These are phyloP conservation scores for Suricata suricatta DNA, from an alignment of 2,113 vertebrate species.

Conservation along the genomic window DNA sequence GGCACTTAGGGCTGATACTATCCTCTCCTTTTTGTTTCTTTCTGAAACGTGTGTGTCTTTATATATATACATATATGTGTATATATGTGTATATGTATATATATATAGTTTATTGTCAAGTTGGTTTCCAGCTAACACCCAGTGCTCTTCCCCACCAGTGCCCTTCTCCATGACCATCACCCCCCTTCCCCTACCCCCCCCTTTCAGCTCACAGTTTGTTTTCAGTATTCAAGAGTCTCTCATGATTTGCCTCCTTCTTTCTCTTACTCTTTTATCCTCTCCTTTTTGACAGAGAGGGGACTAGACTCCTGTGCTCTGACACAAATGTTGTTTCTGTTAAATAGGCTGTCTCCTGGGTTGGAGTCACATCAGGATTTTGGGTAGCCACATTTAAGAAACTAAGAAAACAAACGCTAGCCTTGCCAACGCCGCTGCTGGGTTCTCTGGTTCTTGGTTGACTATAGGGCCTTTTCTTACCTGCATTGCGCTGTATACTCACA, in stretches of 20 bases:
- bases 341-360: not conserved
- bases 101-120: too few relatives aligned
- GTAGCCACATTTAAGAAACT: slow-evolving; percentile 25
- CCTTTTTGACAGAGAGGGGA: not conserved
- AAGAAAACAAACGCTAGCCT: slow-evolving; percentile 29
- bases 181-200: too few relatives aligned
- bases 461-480: not conserved
- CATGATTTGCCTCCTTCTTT: too few relatives aligned
- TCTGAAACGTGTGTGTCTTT: too few relatives aligned
- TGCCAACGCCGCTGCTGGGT: not conserved
- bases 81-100: too few relatives aligned
- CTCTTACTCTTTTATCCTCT: not conserved
- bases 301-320: not conserved
- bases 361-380: slow-evolving; percentile 3
- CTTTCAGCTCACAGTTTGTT: too few relatives aligned
- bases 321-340: slow-evolving; percentile 19
- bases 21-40: not conserved
- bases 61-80: too few relatives aligned
- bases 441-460: not conserved
- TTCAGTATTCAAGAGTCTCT: too few relatives aligned
- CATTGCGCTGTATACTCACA: not conserved
- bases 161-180: too few relatives aligned
- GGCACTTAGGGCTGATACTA: not conserved
- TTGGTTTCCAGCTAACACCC: too few relatives aligned
- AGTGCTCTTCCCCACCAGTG: too few relatives aligned